phyloP scores from a whole-genome alignment of 2,113 vertebrate genomes.

The Perca flavescens region DNA sequence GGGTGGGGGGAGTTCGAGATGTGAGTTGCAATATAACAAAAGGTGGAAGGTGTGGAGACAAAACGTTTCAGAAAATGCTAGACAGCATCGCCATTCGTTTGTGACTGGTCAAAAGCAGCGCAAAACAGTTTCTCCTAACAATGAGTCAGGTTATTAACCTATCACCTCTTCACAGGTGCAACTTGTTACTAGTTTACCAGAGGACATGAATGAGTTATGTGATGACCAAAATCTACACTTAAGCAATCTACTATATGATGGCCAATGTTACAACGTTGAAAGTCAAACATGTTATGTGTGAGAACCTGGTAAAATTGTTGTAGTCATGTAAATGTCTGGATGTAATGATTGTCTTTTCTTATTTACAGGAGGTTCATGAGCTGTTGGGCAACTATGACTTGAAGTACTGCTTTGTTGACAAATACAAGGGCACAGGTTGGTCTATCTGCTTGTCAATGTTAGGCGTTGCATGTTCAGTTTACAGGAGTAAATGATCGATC shows the following conservation, averaged over 20 bases:
- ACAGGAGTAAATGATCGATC: not conserved
- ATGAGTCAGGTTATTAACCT: conserved; percentile 53
- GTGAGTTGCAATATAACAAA: conserved; percentile 76
- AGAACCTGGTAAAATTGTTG: not conserved
- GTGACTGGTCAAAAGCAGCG: conserved; percentile 71
- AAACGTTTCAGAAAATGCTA: conserved; percentile 83
- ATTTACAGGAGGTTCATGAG: conserved; percentile 91
- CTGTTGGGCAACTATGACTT: conserved; percentile 91
- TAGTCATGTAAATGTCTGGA: not conserved
- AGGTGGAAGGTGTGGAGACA: conserved; percentile 80
- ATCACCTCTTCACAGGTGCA: conserved; percentile 48
- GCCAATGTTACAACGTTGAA: not conserved
- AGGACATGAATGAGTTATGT: conserved; percentile 20
- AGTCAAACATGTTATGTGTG: not conserved
- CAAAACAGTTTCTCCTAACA: conserved; percentile 73
- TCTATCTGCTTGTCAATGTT: conserved; percentile 32
- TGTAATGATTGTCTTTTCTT: not conserved
- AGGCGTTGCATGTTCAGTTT: not conserved
- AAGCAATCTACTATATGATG: not conserved
- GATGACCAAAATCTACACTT: not conserved
- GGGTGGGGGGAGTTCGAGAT: conserved; percentile 78
- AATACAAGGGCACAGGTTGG: conserved; percentile 96
- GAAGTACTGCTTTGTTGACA: conserved; percentile 98
- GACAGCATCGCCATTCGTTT: conserved; percentile 68
- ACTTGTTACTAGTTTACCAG: conserved; percentile 25